phyloP scores from a whole-genome alignment of 1,140 invertebrate genomes.

The Harpegnathos saltator region DNA sequence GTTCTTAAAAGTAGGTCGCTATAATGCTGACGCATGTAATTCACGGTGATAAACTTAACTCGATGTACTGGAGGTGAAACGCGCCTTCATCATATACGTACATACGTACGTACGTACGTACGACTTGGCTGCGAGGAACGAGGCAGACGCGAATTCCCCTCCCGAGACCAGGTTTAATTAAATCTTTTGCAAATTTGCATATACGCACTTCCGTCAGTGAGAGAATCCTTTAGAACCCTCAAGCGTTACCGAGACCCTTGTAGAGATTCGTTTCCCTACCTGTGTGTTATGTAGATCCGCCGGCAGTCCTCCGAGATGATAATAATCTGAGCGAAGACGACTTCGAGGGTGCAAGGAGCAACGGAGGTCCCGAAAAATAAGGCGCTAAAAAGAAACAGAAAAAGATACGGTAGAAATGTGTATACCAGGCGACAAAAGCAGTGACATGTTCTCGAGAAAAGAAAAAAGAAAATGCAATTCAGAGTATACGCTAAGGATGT shows the following conservation, averaged over 20 bases:
- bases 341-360: constrained; percentile 32
- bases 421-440: not conserved
- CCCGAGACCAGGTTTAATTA: constrained; percentile 82
- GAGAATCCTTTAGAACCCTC: constrained; percentile 79
- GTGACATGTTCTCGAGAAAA: not conserved
- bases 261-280: constrained; percentile 80
- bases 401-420: not conserved
- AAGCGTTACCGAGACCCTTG: constrained; percentile 77
- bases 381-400: constrained; percentile 37
- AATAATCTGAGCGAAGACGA: constrained; percentile 54
- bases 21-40: not conserved
- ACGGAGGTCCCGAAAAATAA: constrained; percentile 43
- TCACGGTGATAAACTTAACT: constrained; percentile 47
- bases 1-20: constrained; percentile 8
- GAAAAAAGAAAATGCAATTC: not conserved
- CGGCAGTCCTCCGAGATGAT: constrained; percentile 49
- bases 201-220: constrained; percentile 74
- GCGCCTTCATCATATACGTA: constrained; percentile 60
- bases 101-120: constrained; percentile 21
- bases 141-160: constrained; percentile 72
- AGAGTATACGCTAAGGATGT: too few species aligned
- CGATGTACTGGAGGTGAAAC: constrained; percentile 55
- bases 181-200: constrained; percentile 85
- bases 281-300: constrained; percentile 59
- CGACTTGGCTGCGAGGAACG: constrained; percentile 46